phyloP scores from a whole-genome alignment of 2,797 vertebrate species.

The Thripadectes ignobilis region DNA sequence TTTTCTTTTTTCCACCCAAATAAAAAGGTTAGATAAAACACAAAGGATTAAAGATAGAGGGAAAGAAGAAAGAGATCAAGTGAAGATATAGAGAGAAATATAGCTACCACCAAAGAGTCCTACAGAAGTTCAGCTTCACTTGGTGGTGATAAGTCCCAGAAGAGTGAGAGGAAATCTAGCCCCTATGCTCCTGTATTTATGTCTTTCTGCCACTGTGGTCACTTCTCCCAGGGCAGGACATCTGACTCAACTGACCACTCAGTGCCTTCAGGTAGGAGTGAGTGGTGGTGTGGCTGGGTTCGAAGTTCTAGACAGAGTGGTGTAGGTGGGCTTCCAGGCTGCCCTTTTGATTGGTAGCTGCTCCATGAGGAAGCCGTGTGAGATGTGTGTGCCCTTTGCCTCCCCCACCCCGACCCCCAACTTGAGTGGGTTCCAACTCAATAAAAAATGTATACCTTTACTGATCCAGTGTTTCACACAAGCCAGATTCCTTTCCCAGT shows the following conservation, averaged over 20 bases:
- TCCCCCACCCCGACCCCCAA: too few species aligned
- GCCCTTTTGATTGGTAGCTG: too few species aligned
- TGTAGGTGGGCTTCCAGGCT: too few species aligned
- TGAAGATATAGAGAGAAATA: not conserved
- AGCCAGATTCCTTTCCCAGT: not conserved
- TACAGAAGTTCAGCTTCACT: not conserved
- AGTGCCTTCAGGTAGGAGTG: too few species aligned
- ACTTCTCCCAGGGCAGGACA: not conserved
- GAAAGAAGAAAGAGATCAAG: not conserved
- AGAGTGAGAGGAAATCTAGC: not conserved
- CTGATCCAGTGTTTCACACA: not conserved
- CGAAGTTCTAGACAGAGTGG: too few species aligned
- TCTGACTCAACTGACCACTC: not conserved
- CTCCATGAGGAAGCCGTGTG: too few species aligned
- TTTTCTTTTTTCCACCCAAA: not conserved
- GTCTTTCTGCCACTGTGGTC: not conserved
- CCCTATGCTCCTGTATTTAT: not conserved
- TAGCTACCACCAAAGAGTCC: not conserved
- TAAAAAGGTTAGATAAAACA: not conserved
- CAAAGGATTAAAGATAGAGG: not conserved
- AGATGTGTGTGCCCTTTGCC: too few species aligned
- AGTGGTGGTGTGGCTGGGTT: too few species aligned
- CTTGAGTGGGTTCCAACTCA: too few species aligned
- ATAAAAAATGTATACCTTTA: too few species aligned
- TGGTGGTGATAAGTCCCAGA: not conserved